These are phyloP conservation scores for Cosmorhoe ocellata DNA, from an alignment of 2,888 invertebrate genomes.

Conservation along the genomic window DNA sequence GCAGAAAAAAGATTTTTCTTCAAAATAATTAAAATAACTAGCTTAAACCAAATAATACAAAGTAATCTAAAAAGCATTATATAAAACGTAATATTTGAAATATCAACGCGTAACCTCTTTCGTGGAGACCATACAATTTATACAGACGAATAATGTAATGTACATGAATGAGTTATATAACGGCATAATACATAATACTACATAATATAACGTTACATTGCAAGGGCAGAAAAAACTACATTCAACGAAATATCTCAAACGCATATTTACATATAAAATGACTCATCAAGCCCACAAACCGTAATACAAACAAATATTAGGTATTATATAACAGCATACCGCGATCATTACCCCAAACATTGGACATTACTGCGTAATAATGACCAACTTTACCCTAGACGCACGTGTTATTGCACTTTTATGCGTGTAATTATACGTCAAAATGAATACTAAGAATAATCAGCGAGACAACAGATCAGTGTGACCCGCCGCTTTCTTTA, in stretches of 20 bases:
- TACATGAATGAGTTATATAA: no score
- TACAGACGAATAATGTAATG: no score
- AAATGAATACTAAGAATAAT: constrained; percentile 25
- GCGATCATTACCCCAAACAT: not conserved
- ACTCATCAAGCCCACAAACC: constrained; percentile 2
- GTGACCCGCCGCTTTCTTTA: constrained; percentile 33
- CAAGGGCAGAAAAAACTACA: not conserved
- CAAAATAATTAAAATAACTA: no score
- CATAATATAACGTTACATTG: no score
- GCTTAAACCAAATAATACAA: no score
- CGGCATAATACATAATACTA: no score
- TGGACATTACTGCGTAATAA: constrained; percentile 2
- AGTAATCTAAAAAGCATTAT: no score
- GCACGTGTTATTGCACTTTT: constrained; percentile 25
- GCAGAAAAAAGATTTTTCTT: no score
- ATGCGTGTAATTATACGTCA: constrained; percentile 29
- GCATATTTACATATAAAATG: not conserved
- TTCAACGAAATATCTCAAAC: not conserved
- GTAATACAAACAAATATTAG: constrained; percentile 2
- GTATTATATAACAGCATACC: not conserved
- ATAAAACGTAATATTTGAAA: no score
- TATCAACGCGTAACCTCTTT: no score
- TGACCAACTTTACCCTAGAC: constrained; percentile 13
- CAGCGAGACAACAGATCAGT: constrained; percentile 32
- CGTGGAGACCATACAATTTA: no score